Percentiles rank a stretch among this genome's conserved stretches.
Conservation (phyloP, 2,113 vertebrate genomes). For the Glaucomys volans region DNA sequence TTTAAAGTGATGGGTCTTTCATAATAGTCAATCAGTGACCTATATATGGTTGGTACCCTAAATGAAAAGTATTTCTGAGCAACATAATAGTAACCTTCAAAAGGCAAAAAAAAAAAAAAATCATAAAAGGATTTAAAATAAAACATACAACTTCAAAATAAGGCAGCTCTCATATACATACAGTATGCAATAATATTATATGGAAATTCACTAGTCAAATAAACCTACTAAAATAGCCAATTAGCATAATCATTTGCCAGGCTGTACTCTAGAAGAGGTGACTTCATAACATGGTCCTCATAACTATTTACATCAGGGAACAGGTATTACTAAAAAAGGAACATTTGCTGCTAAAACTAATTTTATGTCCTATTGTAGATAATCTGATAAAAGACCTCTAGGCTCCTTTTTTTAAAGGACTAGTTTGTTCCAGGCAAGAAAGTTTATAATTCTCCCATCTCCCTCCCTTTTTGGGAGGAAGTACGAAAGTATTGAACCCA, state of each 20-base stretch:
- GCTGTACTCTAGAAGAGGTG: not conserved
- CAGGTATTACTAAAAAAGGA: not conserved
- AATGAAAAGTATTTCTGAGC: not conserved
- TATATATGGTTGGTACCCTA: not conserved
- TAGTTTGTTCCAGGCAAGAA: not conserved
- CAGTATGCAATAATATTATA: not conserved
- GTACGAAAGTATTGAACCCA: too few relatives aligned
- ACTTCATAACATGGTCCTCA: not conserved
- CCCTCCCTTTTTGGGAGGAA: too few relatives aligned
- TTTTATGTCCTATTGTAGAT: not conserved
- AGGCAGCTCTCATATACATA: not conserved
- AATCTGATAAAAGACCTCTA: not conserved
- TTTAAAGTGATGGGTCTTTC: not conserved
- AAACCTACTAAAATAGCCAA: not conserved
- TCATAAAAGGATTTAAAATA: slow-evolving; percentile 16
- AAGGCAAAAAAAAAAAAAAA: not conserved
- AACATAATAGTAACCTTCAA: not conserved
- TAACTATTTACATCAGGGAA: not conserved
- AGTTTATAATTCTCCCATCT: not conserved
- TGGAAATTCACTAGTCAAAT: not conserved
- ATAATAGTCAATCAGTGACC: not conserved
- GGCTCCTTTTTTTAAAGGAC: not conserved
- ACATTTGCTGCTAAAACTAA: slow-evolving; percentile 8
- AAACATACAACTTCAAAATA: slow-evolving; percentile 43
- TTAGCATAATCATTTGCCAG: not conserved